phyloP scores from a whole-genome alignment of 1,140 invertebrate genomes.

The Harlomillsia oculata region DNA sequence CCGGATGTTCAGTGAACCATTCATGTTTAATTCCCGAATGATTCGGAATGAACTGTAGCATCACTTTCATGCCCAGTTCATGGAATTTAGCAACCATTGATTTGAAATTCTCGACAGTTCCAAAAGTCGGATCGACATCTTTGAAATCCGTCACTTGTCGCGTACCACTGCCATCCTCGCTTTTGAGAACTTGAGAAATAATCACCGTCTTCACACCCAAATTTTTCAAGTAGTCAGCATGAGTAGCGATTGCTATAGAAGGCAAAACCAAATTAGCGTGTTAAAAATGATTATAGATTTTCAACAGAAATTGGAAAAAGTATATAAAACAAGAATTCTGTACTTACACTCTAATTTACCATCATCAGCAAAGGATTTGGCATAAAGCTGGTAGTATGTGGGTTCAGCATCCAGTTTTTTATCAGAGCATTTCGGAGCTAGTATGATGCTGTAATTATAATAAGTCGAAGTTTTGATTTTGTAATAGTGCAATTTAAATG shows the following conservation, averaged over 20 bases:
- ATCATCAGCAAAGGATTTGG: constrained; percentile 19
- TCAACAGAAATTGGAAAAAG: no score
- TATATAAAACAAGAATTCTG: no score
- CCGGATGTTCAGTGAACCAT: constrained; percentile 18
- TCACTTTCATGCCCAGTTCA: constrained; percentile 34
- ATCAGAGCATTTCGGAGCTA: constrained; percentile 69
- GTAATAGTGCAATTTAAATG: no score
- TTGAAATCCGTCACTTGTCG: constrained; percentile 43
- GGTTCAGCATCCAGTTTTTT: constrained; percentile 44
- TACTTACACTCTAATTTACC: constrained; percentile 11
- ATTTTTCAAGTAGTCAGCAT: constrained; percentile 40
- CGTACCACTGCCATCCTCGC: constrained; percentile 40
- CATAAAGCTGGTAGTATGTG: constrained; percentile 22
- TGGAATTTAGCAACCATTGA: constrained; percentile 38
- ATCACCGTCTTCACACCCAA: constrained; percentile 42
- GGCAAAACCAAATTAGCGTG: no score
- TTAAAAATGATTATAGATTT: no score
- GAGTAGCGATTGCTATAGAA: no score
- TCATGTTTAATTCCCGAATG: constrained; percentile 20
- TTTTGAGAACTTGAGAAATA: constrained; percentile 42
- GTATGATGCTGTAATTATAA: no score
- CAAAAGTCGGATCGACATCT: constrained; percentile 41
- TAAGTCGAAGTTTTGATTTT: no score
- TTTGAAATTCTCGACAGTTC: constrained; percentile 42
- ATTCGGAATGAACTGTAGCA: constrained; percentile 27